These are phyloP conservation scores for Pristionchus japonicus DNA, from an alignment of 2,888 invertebrate genomes.

Conservation along the genomic window DNA sequence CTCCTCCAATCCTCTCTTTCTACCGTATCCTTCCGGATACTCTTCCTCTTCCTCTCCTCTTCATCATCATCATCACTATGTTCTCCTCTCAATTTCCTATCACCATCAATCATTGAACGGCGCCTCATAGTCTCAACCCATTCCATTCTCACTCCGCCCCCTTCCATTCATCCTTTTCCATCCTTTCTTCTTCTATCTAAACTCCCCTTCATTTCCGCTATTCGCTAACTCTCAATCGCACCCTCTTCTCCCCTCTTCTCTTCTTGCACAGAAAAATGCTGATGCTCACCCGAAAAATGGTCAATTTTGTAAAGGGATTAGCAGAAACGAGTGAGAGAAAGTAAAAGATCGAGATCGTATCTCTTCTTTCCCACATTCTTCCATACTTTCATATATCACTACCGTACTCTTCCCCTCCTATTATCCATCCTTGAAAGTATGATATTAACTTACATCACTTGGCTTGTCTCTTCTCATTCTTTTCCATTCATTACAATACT, in stretches of 20 bases:
- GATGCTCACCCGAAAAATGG: not conserved
- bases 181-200: slow-evolving; percentile 21
- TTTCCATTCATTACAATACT: slow-evolving; percentile 35
- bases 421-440: not conserved
- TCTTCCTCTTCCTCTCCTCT: not conserved
- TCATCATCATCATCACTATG: not conserved
- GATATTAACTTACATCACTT: not conserved
- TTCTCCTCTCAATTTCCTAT: slow-evolving; percentile 30
- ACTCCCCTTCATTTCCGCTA: slow-evolving; percentile 22
- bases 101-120: slow-evolving; percentile 25
- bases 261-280: not conserved
- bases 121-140: slow-evolving; percentile 2
- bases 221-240: slow-evolving; percentile 12
- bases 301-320: slow-evolving; percentile 6
- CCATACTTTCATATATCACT: not conserved
- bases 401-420: not conserved
- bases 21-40: not conserved
- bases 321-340: not conserved
- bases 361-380: not conserved
- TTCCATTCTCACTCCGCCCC: not conserved
- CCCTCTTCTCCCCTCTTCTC: not conserved
- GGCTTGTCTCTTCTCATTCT: not conserved
- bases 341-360: slow-evolving; percentile 16
- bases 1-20: not conserved
- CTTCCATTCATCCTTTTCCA: not conserved